Evolutionary conservation across 1,140 invertebrate species (phyloP).

Genomic region (Carcinoscorpius rotundicauda): DNA sequence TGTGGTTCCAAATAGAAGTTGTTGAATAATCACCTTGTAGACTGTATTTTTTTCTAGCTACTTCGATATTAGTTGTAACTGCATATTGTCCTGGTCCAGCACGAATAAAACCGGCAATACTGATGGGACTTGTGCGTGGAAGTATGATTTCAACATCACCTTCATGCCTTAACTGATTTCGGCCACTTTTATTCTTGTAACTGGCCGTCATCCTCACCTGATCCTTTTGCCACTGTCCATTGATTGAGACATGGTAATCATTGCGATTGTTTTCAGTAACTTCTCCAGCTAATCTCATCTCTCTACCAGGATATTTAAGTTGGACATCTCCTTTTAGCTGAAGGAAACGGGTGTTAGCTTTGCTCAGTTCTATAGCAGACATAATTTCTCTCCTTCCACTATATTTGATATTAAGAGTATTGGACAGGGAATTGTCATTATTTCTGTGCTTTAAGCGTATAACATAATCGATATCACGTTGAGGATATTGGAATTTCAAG

Average conservation of each 20-base stretch:
- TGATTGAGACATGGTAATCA: slow-evolving; percentile 8
- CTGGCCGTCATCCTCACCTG: neutral
- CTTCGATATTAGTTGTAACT: too few relatives aligned
- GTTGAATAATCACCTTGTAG: too few relatives aligned
- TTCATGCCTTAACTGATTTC: slow-evolving; percentile 8
- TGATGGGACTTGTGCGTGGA: slow-evolving; percentile 6
- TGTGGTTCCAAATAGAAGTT: neutral
- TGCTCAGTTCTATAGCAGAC: too few relatives aligned
- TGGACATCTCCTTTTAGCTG: slow-evolving; percentile 6
- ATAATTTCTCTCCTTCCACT: too few relatives aligned
- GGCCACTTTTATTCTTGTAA: slow-evolving; percentile 13
- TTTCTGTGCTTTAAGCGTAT: slow-evolving; percentile 13
- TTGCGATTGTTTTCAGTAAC: slow-evolving; percentile 8
- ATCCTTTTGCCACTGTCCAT: slow-evolving; percentile 15
- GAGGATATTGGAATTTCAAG: slow-evolving; percentile 12
- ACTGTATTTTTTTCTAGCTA: too few relatives aligned
- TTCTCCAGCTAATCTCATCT: slow-evolving; percentile 4
- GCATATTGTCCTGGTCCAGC: too few relatives aligned
- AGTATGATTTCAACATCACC: slow-evolving; percentile 9
- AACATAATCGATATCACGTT: slow-evolving; percentile 14
- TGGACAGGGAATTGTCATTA: neutral
- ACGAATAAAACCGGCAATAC: neutral
- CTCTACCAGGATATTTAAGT: slow-evolving; percentile 11
- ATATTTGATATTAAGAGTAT: too few relatives aligned
- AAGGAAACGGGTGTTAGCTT: neutral